Conservation (phyloP, 2,113 vertebrate species). For the Gobiocypris rarus region DNA sequence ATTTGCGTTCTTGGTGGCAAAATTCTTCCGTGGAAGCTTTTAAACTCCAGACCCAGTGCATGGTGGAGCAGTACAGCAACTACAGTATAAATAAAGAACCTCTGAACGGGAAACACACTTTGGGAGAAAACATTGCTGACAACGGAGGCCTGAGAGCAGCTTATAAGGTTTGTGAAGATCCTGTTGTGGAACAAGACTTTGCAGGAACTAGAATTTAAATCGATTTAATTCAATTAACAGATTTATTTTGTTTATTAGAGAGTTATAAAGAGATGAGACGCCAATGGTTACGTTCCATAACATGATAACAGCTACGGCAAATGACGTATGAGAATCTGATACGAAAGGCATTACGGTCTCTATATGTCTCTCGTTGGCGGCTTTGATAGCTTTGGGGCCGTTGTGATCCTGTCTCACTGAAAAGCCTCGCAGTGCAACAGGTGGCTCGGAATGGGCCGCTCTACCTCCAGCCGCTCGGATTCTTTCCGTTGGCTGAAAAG, state of each 20-base stretch:
- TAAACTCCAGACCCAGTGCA: conserved; percentile 89
- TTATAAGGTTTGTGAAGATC: conserved; percentile 80
- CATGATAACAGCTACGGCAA: conserved; percentile 6
- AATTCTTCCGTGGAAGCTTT: conserved; percentile 94
- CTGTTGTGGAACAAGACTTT: neutral
- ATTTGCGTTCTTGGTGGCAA: conserved; percentile 96
- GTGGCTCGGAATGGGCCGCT: conserved; percentile 63
- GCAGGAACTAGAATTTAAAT: neutral
- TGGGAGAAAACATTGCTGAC: conserved; percentile 97
- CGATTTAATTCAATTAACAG: neutral
- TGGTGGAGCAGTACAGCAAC: conserved; percentile 93
- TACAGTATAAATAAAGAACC: conserved; percentile 89
- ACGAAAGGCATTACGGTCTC: conserved; percentile 22
- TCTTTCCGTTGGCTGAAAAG: conserved; percentile 75
- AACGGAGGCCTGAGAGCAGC: conserved; percentile 95
- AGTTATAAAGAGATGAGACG: conserved; percentile 2
- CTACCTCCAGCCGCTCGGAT: conserved; percentile 67
- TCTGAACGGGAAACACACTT: conserved; percentile 90
- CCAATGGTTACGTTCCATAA: conserved; percentile 33
- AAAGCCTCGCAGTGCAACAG: conserved; percentile 68
- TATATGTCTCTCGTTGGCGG: conserved; percentile 43
- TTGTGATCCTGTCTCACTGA: conserved; percentile 50
- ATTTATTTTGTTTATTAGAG: neutral
- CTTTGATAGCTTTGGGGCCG: conserved; percentile 61
- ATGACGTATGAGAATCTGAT: conserved; percentile 31